Base-by-base conservation (phyloP, 2,888 invertebrate species). In the Phengaris arion region DNA sequence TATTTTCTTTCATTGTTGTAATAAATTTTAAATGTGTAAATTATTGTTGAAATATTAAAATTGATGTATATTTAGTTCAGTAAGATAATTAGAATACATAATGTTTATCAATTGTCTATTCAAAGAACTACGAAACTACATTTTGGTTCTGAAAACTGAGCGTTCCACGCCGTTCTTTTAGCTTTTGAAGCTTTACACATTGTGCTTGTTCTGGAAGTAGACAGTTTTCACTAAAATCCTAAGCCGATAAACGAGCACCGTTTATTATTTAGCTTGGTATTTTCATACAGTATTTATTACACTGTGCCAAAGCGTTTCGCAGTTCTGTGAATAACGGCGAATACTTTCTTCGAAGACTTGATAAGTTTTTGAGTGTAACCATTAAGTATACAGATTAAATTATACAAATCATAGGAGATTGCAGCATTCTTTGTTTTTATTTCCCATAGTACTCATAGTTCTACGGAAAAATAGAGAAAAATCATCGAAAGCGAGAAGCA, bases 331-430 rank as follows among this genome's bases (percentile, higher is more conserved):
- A 76, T 54, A 73, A 77, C 77, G 77, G 76, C 79, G 80, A 79
- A 80, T 83, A 83, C 84, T 82, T 85, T 86, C 85, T 80, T 83
- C 80, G 83, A 87, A 85, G 83, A 85, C 83, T 85, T 84, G 81
- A 75, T 74, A 79, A 84, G 77, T 79, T 87, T 88, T 88, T 86
- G 77, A 85, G 85, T 88, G 85, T 89, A 88, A 88, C 82, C 85
- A 82, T 82, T 79, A 80, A 84, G 77, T 85, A 86, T 86, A 85
- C 83, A 86, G 83, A 83, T 82, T 83, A 84, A 88, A 87, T 84
- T 87, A 88, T 89, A 89, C 85, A 89, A 86, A 84, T 87, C 82
- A 86, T 89, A 89, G 87, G 82, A 82, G 77, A 87, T 87, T 86
- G 89, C 89, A 90, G 85, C 84, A 86, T 85, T 84, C 77, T 79